These are phyloP conservation scores for Harpegnathos saltator DNA, from an alignment of 1,140 invertebrate genomes.

Conservation along the genomic window DNA sequence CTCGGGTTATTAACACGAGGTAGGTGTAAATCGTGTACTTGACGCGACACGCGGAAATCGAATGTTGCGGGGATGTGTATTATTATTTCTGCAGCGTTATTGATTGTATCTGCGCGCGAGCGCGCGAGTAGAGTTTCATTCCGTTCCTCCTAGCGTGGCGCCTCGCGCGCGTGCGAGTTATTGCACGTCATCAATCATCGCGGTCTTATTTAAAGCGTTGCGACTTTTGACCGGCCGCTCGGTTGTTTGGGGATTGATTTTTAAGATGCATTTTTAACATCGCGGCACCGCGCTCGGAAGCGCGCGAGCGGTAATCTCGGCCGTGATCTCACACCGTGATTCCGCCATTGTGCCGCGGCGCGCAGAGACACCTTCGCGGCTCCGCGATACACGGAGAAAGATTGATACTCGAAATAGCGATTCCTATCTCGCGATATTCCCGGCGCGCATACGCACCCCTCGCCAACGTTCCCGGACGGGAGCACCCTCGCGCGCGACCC, in stretches of 20 bases:
- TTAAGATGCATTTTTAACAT: slow-evolving; percentile 48
- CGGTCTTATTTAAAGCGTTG: slow-evolving; percentile 49
- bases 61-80: slow-evolving; percentile 35
- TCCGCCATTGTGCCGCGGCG: background rate
- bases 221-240: slow-evolving; percentile 21
- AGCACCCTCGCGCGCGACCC: slow-evolving; percentile 21
- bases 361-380: too few species aligned
- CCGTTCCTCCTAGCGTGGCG: background rate
- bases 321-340: background rate
- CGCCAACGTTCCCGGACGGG: too few species aligned
- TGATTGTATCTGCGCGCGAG: slow-evolving; percentile 46
- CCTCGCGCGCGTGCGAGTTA: slow-evolving; percentile 29
- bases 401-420: slow-evolving; percentile 57
- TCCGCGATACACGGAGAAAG: slow-evolving; percentile 17
- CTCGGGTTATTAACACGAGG: background rate
- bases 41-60: slow-evolving; percentile 10
- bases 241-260: slow-evolving; percentile 49
- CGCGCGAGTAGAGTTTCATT: slow-evolving; percentile 14
- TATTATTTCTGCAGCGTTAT: slow-evolving; percentile 58
- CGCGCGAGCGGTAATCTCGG: too few species aligned
- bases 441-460: too few species aligned
- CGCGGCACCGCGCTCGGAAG: background rate
- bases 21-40: slow-evolving; percentile 20
- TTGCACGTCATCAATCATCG: slow-evolving; percentile 45
- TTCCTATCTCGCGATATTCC: slow-evolving; percentile 65